These are phyloP conservation scores for Metridium senile DNA, from an alignment of 92 coral and sea anemone species.

Conservation along the genomic window DNA sequence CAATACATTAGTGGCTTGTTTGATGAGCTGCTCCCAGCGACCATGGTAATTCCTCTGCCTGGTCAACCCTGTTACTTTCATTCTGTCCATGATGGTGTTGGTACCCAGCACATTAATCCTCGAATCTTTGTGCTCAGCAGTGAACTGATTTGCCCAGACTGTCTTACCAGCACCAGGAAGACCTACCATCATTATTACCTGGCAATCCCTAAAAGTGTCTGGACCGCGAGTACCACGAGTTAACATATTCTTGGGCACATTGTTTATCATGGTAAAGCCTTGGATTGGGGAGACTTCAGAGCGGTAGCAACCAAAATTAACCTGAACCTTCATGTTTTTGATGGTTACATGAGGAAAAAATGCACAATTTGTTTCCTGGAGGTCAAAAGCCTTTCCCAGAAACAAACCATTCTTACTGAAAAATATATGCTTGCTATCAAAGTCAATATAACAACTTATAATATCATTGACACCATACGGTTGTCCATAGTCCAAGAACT, in stretches of 20 bases:
- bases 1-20: conserved; percentile 84
- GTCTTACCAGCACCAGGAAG: conserved; percentile 94
- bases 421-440: conserved; percentile 75
- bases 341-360: conserved; percentile 93
- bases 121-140: conserved; percentile 74
- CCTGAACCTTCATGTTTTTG: conserved; percentile 88
- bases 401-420: conserved; percentile 88
- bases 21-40: conserved; percentile 97
- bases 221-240: conserved; percentile 69
- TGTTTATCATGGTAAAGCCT: conserved; percentile 74
- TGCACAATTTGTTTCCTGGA: conserved; percentile 67
- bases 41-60: conserved; percentile 94
- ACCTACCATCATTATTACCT: conserved; percentile 97
- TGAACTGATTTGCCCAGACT: conserved; percentile 78
- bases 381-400: conserved; percentile 87
- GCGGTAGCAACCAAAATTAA: conserved; percentile 79
- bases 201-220: conserved; percentile 66
- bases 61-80: conserved; percentile 91
- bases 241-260: conserved; percentile 46
- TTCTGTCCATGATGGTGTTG: conserved; percentile 80
- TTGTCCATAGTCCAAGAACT: conserved; percentile 87
- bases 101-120: conserved; percentile 85
- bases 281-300: conserved; percentile 62
- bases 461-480: conserved; percentile 76
- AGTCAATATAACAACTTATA: conserved; percentile 82